Conservation (phyloP, 1,140 invertebrate species). For the Drosophila cardini region DNA sequence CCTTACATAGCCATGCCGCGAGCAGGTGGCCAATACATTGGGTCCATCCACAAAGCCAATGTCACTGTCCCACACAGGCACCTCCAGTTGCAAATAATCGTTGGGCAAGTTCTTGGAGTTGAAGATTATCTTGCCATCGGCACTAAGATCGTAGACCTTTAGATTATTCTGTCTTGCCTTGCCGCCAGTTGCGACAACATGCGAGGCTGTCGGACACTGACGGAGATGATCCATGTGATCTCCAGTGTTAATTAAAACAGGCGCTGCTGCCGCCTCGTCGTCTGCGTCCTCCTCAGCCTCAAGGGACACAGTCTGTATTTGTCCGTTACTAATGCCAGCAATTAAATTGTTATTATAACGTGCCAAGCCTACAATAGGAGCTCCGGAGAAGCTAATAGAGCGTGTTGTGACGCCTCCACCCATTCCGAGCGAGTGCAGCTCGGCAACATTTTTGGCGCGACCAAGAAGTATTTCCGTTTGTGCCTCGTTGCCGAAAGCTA, state of each 20-base stretch:
- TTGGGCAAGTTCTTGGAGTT: conserved; percentile 88
- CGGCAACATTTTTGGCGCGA: conserved; percentile 61
- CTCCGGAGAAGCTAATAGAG: conserved; percentile 41
- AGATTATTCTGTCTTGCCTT: conserved; percentile 86
- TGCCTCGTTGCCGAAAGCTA: conserved; percentile 89
- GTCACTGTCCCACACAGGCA: conserved; percentile 92
- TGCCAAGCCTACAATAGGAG: conserved; percentile 76
- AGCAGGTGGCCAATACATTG: conserved; percentile 87
- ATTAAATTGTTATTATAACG: conserved; percentile 71
- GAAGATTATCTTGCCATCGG: conserved; percentile 83
- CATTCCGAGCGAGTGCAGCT: conserved; percentile 55
- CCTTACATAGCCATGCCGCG: conserved; percentile 89
- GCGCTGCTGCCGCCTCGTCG: background rate
- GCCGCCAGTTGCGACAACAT: conserved; percentile 85
- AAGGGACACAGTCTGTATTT: conserved; percentile 61
- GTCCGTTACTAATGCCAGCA: conserved; percentile 75
- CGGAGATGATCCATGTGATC: conserved; percentile 83
- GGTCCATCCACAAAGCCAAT: conserved; percentile 86
- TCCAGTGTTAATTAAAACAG: conserved; percentile 52
- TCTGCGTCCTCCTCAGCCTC: conserved; percentile 19
- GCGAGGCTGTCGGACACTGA: conserved; percentile 80
- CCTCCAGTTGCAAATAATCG: conserved; percentile 90
- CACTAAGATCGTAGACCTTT: conserved; percentile 85
- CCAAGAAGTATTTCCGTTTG: conserved; percentile 89
- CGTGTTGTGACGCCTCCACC: conserved; percentile 24